These are phyloP conservation scores for Microctonus brassicae DNA, from an alignment of 2,888 invertebrate species.

Conservation along the genomic window DNA sequence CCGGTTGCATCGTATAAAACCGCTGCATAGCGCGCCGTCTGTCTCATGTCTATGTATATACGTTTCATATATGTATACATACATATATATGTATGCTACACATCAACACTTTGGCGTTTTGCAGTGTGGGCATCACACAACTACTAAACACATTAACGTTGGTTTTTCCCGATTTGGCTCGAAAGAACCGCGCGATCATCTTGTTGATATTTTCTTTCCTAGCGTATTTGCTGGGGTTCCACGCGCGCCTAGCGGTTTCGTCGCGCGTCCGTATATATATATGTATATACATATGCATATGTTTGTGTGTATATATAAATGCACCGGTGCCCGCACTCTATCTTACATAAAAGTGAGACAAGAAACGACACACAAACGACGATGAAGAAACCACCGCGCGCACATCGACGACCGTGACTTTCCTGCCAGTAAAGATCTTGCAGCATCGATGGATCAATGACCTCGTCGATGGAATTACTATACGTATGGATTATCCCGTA, in stretches of 20 bases:
- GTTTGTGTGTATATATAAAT: neutral
- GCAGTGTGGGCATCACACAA: neutral
- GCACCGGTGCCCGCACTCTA: neutral
- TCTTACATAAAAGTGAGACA: neutral
- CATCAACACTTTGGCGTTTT: neutral
- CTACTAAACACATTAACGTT: neutral
- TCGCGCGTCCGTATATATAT: too few relatives aligned
- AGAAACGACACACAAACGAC: neutral
- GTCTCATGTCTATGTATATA: too few relatives aligned
- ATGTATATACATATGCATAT: too few relatives aligned
- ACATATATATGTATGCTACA: neutral
- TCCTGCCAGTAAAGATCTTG: slow-evolving; percentile 53
- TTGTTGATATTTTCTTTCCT: neutral
- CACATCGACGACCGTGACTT: slow-evolving; percentile 33
- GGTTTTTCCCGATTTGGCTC: neutral
- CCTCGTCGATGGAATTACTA: slow-evolving; percentile 51
- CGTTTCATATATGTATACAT: too few relatives aligned
- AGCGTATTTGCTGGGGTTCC: neutral
- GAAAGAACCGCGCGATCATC: neutral
- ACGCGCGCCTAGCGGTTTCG: slow-evolving; percentile 1
- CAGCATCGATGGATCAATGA: slow-evolving; percentile 63
- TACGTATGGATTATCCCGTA: slow-evolving; percentile 44
- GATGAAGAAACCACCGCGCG: too few relatives aligned
- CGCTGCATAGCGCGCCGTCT: neutral
- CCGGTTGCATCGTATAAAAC: neutral